These are phyloP conservation scores for Potamilus streckersoni DNA, from an alignment of 1,140 invertebrate genomes.

Conservation along the genomic window DNA sequence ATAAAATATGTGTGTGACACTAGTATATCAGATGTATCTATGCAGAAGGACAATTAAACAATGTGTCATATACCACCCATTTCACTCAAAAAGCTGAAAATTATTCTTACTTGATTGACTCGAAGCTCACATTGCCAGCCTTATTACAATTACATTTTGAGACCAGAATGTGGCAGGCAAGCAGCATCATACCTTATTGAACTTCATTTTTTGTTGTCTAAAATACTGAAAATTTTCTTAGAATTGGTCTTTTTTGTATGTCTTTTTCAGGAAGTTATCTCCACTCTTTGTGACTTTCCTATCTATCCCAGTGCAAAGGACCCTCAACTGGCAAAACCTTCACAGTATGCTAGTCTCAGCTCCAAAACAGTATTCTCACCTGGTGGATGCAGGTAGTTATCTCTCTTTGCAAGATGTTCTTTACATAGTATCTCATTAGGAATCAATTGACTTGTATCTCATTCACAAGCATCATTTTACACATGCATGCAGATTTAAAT, in stretches of 20 bases:
- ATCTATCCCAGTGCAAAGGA: slow-evolving; percentile 50
- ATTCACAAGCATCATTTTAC: background rate
- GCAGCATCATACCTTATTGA: too few species aligned
- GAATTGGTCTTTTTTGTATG: background rate
- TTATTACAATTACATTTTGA: too few species aligned
- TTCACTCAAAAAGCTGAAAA: too few species aligned
- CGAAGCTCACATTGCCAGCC: too few species aligned
- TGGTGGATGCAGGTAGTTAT: slow-evolving; percentile 57
- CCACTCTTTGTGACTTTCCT: slow-evolving; percentile 53
- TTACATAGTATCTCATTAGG: background rate
- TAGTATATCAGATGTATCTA: too few species aligned
- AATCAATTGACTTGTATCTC: background rate
- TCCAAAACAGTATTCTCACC: slow-evolving; percentile 44
- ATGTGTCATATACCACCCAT: too few species aligned
- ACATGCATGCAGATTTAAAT: background rate
- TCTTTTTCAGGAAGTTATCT: slow-evolving; percentile 49
- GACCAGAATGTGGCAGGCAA: too few species aligned
- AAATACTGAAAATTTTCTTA: background rate
- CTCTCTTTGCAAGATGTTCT: background rate
- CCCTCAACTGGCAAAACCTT: slow-evolving; percentile 41
- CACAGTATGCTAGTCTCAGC: slow-evolving; percentile 36
- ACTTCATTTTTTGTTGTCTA: background rate
- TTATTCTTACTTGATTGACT: too few species aligned
- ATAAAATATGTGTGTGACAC: too few species aligned
- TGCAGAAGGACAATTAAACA: too few species aligned